Conservation (phyloP, 2,888 invertebrate genomes). For the Mechanitis messenoides region DNA sequence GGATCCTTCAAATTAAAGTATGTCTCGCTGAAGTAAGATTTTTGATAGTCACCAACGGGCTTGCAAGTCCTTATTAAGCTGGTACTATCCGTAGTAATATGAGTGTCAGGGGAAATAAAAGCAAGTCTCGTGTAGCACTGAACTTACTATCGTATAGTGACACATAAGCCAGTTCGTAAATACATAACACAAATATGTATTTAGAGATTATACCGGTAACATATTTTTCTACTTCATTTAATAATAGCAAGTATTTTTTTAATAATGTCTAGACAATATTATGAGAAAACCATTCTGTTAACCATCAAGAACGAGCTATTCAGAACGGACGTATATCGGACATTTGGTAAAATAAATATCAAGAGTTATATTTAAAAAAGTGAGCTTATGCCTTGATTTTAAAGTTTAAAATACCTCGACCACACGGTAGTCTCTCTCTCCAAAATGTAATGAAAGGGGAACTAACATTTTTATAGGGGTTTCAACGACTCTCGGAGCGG, state of each 20-base stretch:
- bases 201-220: slow-evolving; percentile 17
- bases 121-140: slow-evolving; percentile 48
- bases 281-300: slow-evolving; percentile 47
- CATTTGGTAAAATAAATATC: slow-evolving; percentile 51
- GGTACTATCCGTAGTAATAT: slow-evolving; percentile 61
- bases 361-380: slow-evolving; percentile 29
- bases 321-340: slow-evolving; percentile 55
- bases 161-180: slow-evolving; percentile 32
- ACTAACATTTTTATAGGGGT: slow-evolving; percentile 74
- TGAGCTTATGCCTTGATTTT: slow-evolving; percentile 30
- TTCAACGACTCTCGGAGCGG: slow-evolving; percentile 67
- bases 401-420: slow-evolving; percentile 40
- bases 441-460: slow-evolving; percentile 70
- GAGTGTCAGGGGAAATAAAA: slow-evolving; percentile 67
- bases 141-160: slow-evolving; percentile 41
- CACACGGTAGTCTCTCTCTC: slow-evolving; percentile 41
- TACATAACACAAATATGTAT: slow-evolving; percentile 27
- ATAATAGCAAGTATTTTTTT: background rate
- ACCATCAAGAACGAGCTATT: slow-evolving; percentile 52
- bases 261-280: slow-evolving; percentile 23
- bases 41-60: slow-evolving; percentile 38
- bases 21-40: slow-evolving; percentile 28
- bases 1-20: slow-evolving; percentile 43
- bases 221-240: slow-evolving; percentile 4
- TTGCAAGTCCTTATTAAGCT: slow-evolving; percentile 47